Evolutionary conservation across 2,113 vertebrate species (phyloP), one percentile per base, ranked within the genome.

Genomic region (Felis catus): DNA sequence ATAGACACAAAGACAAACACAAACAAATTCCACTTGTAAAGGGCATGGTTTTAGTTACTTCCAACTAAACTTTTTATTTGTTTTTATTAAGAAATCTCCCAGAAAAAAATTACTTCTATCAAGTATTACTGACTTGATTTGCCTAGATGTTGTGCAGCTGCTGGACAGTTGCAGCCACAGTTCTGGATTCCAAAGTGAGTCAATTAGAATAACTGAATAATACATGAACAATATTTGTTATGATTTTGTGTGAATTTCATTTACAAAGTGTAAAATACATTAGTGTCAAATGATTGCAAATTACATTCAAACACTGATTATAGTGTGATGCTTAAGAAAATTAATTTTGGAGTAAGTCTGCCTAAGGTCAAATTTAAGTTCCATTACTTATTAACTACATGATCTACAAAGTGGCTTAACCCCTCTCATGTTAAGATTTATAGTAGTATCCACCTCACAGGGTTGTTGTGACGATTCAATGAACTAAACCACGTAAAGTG

Each of bases 141-240:
- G 5, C 71, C 18, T 33, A 14, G 13, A 55, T 94, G 39, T 15
- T 86, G 16, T 55, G 53, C 25, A 19, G 74, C 2, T 4, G 11
- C 63, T 84, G 51, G 19, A 74, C 18, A 85, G 55, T 76, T 74
- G 9, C 14, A 93, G 18, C 3, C 21, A 88, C 68, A 10, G 4
- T 76, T 92, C 65, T 97, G 14, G 68, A 83, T 92, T 79, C 31
- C 31, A 45, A 66, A 84, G 29, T 91, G n/a, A 95, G 36, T 68
- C 86, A 71, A 89, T 91, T 85, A 91, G 15, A 91, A 71, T 66
- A 94, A 55, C 7, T 84, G 23, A 91, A 96, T 91, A 96, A 93
- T 53, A 2, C 71, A 93, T 78, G 15, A 73, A 53, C 2, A 65
- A 80, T 82, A 58, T 80, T 33, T 91, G 66, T 58, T 36, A 81